Percentiles rank a stretch among this genome's conserved stretches.
phyloP scores from a whole-genome alignment of 2,797 vertebrate genomes.

The Huso huso region DNA sequence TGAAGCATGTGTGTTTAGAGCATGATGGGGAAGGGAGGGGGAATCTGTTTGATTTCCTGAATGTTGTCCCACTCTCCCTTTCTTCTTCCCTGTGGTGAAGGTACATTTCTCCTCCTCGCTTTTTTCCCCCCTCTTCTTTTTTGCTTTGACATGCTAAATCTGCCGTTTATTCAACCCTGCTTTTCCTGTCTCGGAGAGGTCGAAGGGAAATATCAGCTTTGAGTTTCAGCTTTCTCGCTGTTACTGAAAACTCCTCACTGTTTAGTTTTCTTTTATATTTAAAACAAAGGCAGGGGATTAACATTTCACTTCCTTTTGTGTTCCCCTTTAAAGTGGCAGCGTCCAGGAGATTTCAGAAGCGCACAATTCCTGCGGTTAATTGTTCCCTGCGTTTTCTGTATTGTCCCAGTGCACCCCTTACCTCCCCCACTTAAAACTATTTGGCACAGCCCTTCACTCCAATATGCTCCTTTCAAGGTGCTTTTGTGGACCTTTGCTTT shows the following conservation, averaged over 20 bases:
- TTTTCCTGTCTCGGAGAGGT: slow-evolving; percentile 49
- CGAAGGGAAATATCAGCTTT: slow-evolving; percentile 74
- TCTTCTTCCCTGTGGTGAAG: slow-evolving; percentile 43
- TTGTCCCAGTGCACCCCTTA: too few species aligned
- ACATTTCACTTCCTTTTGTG: slow-evolving; percentile 51
- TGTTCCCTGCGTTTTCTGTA: too few species aligned
- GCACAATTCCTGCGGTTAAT: too few species aligned
- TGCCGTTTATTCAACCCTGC: slow-evolving; percentile 64
- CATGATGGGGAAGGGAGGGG: slow-evolving; percentile 23
- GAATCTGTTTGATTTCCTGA: slow-evolving; percentile 59
- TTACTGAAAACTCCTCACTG: slow-evolving; percentile 49
- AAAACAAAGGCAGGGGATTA: slow-evolving; percentile 65
- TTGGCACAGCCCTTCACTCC: too few species aligned
- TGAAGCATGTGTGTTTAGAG: slow-evolving; percentile 52
- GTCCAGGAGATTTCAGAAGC: slow-evolving; percentile 36
- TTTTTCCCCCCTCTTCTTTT: slow-evolving; percentile 28
- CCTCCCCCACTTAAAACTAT: too few species aligned
- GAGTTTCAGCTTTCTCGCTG: slow-evolving; percentile 59
- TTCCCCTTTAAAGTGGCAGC: slow-evolving; percentile 53
- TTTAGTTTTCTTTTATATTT: slow-evolving; percentile 67
- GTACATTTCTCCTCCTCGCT: slow-evolving; percentile 45
- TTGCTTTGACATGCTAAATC: slow-evolving; percentile 73
- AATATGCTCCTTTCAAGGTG: too few species aligned
- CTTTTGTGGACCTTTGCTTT: too few species aligned
- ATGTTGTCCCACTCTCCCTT: slow-evolving; percentile 37